A percentile compares a stretch with the other conserved stretches of the same genome.
Conservation (phyloP, 2,888 invertebrate genomes). For the Phorcus lineatus region DNA sequence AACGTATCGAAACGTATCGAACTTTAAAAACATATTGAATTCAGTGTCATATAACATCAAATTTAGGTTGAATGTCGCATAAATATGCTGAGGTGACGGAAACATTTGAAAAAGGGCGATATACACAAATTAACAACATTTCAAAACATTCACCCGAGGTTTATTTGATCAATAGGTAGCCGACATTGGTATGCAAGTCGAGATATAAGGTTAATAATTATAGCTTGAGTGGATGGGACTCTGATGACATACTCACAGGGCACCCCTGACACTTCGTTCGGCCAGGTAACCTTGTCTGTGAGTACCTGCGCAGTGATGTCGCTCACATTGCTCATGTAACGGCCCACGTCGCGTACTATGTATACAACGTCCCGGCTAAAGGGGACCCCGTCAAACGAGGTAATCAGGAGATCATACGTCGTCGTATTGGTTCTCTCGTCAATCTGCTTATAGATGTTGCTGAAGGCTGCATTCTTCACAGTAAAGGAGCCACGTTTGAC, state of each 20-base stretch:
- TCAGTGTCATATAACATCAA: too few species aligned
- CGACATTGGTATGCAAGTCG: too few species aligned
- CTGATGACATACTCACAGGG: slow-evolving; percentile 18
- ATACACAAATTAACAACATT: too few species aligned
- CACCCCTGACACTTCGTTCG: slow-evolving; percentile 32
- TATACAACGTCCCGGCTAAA: slow-evolving; percentile 25
- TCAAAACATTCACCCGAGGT: too few species aligned
- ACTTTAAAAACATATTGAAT: too few species aligned
- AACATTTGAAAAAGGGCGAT: too few species aligned
- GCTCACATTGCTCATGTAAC: slow-evolving; percentile 20
- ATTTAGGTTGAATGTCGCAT: too few species aligned
- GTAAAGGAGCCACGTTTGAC: background rate
- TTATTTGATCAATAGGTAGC: too few species aligned
- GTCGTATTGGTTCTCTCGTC: background rate
- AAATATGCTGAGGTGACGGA: too few species aligned
- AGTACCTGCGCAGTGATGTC: background rate
- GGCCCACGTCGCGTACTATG: slow-evolving; percentile 30
- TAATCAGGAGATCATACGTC: slow-evolving; percentile 26
- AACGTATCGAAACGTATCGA: too few species aligned
- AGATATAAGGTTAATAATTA: too few species aligned
- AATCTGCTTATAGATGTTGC: background rate
- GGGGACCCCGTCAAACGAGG: slow-evolving; percentile 31
- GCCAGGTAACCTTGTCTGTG: slow-evolving; percentile 33
- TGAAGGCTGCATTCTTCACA: background rate
- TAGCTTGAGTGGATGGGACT: too few species aligned